phyloP scores from a whole-genome alignment of 1,140 invertebrate genomes.

The Phocides pigmalion region DNA sequence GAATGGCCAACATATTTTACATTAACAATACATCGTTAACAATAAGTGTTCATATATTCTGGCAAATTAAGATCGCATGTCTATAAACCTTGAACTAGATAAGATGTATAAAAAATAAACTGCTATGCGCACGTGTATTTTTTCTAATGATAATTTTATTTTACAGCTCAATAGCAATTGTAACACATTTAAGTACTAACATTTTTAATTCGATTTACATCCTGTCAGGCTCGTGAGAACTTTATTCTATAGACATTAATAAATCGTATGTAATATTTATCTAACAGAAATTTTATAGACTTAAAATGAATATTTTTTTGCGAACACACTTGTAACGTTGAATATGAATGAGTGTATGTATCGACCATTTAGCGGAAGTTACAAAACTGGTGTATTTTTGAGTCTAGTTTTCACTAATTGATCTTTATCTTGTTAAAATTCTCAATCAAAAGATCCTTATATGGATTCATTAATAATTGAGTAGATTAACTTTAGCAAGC shows the following conservation, averaged over 20 bases:
- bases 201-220: constrained; percentile 9
- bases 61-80: no score
- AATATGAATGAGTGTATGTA: constrained; percentile 4
- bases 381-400: constrained; percentile 1
- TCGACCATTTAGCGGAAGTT: neutral
- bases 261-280: constrained; percentile 18
- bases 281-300: constrained; percentile 3
- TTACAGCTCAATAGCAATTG: constrained; percentile 13
- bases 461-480: neutral
- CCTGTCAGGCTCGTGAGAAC: constrained; percentile 15
- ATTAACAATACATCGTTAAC: no score
- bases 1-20: no score
- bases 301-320: neutral
- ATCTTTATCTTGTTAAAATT: constrained; percentile 7
- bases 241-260: constrained; percentile 9
- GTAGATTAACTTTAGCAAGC: neutral
- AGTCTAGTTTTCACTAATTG: neutral
- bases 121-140: neutral
- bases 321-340: neutral
- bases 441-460: constrained; percentile 2
- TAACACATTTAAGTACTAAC: constrained; percentile 1
- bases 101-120: neutral
- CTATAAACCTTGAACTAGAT: constrained; percentile 5
- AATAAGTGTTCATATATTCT: no score
- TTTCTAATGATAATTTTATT: neutral